These are phyloP conservation scores for Heliothis subflexa DNA, from an alignment of 1,140 invertebrate species.

Conservation along the genomic window DNA sequence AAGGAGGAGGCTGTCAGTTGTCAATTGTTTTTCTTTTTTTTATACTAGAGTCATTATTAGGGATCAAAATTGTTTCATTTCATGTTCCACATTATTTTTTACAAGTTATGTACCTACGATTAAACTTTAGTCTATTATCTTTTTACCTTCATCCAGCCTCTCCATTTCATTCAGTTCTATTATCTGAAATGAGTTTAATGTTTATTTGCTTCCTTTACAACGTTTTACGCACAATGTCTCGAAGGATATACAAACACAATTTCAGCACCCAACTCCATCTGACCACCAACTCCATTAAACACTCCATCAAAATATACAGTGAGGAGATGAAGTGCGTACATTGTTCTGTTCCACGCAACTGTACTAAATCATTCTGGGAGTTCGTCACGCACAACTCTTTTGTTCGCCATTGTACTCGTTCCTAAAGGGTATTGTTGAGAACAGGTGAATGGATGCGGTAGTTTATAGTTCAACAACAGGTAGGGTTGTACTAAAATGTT, in stretches of 20 bases:
- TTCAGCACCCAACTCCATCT: background rate
- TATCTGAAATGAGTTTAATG: too few species aligned
- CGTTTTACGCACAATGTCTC: background rate
- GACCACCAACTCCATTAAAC: constrained; percentile 32
- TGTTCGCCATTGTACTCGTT: constrained; percentile 53
- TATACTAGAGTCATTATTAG: too few species aligned
- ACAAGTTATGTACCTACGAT: too few species aligned
- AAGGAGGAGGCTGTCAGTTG: too few species aligned
- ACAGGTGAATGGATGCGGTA: constrained; percentile 44
- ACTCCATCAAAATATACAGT: constrained; percentile 30
- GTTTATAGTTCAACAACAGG: constrained; percentile 30
- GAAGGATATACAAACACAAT: background rate
- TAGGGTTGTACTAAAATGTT: constrained; percentile 36
- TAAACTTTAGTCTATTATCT: too few species aligned
- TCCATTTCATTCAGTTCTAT: too few species aligned
- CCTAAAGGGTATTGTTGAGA: constrained; percentile 47
- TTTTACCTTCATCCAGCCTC: too few species aligned
- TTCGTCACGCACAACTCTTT: constrained; percentile 60
- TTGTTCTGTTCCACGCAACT: constrained; percentile 53
- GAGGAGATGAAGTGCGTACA: constrained; percentile 48
- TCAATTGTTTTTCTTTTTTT: too few species aligned
- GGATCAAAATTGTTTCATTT: too few species aligned
- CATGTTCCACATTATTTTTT: too few species aligned
- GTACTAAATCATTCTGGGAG: constrained; percentile 52
- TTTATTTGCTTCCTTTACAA: too few species aligned